Conservation (phyloP, 2,888 invertebrate genomes). For the Hartigia nigra region DNA sequence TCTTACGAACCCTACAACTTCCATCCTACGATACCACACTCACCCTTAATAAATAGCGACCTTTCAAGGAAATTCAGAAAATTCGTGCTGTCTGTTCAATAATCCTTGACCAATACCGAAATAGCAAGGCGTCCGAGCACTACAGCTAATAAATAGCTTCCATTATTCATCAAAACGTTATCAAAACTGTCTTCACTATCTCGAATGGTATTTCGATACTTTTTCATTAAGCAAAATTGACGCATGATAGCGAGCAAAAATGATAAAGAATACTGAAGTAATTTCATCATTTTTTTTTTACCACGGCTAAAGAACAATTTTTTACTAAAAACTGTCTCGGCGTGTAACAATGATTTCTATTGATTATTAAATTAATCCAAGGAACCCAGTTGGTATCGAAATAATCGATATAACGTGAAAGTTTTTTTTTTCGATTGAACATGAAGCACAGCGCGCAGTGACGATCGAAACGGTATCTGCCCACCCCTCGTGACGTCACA, state of each 20-base stretch:
- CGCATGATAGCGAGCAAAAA: background rate
- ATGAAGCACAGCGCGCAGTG: conserved; percentile 21
- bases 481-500: conserved; percentile 34
- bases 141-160: background rate
- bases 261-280: background rate
- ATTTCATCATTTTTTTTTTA: background rate
- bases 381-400: background rate
- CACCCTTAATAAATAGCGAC: background rate
- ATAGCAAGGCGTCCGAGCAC: background rate
- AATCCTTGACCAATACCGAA: background rate
- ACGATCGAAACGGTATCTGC: conserved; percentile 36
- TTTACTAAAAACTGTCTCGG: background rate
- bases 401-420: background rate
- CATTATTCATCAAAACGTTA: background rate
- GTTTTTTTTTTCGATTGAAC: background rate
- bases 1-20: background rate
- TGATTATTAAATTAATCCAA: background rate
- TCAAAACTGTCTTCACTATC: background rate
- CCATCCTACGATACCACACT: background rate
- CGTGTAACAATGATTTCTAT: background rate
- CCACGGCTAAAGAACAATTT: background rate
- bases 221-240: background rate
- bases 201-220: background rate
- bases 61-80: background rate
- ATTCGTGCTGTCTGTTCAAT: background rate